Evolutionary conservation across 2,797 vertebrate genomes (phyloP), one percentile per base, ranked within the genome.

Genomic region (Pangasius sanitwongsei): DNA sequence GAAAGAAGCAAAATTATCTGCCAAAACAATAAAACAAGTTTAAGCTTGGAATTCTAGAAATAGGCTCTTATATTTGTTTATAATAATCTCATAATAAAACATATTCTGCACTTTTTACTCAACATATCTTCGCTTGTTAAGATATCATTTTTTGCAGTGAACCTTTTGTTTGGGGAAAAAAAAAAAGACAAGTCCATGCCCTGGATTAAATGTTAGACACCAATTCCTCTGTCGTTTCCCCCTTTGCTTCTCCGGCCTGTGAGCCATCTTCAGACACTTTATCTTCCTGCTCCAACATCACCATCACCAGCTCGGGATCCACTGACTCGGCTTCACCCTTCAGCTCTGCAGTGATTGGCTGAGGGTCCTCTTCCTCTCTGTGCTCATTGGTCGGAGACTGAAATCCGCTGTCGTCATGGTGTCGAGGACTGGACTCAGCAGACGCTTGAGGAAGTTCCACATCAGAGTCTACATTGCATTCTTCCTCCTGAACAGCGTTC

Each of bases 381-480:
- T 90, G 93, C 0, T 93, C 92, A 0, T 67, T 89, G 86, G 92
- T 92, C 0, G 93, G 93, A 0, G 95, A 95, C 67, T 93, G 96
- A 77, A 91, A 93, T 15, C 95, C 94, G 11, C 86, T 95, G 88
- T 95, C 94, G 0, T 92, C 83, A 0, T 80, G 90, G 12, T 88
- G 86, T 83, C 9, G 86, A 0, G 87, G 90, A 89, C 88, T 85
- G n/a, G 91, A 93, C 87, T 93, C 91, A 18, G 48, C 15, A 0
- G 67, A 84, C 0, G 82, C 44, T 37, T 87, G 90, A 0, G 89
- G 83, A 28, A 86, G 86, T 83, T 94, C 92, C 0, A 41, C 48
- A 55, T 93, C 91, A 1, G 93, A 92, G 34, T 94, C 89, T 2
- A 70, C 23, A 0, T 85, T 81, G 1, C 85, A 91, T 53, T 93